These are phyloP conservation scores for Tapirus indicus DNA, from an alignment of 2,797 vertebrate species.

Conservation along the genomic window DNA sequence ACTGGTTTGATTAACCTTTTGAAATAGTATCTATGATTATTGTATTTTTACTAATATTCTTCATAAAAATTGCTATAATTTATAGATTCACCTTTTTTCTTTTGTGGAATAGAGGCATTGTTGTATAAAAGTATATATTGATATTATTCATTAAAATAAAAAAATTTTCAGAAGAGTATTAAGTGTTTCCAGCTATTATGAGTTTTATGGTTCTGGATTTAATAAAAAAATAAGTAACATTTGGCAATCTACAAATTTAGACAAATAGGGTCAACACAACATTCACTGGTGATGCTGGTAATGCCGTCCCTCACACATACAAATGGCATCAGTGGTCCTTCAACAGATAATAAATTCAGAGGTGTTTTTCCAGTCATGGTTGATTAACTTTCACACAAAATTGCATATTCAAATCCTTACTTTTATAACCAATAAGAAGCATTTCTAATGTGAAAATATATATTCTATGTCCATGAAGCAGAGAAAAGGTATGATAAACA, in stretches of 20 bases:
- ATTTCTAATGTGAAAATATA: background rate
- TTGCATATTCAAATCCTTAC: slow-evolving; percentile 5
- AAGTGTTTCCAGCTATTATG: slow-evolving; percentile 22
- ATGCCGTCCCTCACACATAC: background rate
- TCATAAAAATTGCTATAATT: slow-evolving; percentile 38
- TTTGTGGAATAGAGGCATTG: background rate
- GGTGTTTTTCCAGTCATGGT: background rate
- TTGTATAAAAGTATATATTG: slow-evolving; percentile 14
- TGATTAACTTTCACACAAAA: slow-evolving; percentile 26
- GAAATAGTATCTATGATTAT: slow-evolving; percentile 56
- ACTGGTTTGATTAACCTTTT: slow-evolving; percentile 35
- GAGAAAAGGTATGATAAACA: background rate
- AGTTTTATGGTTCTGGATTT: background rate
- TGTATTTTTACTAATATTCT: slow-evolving; percentile 50
- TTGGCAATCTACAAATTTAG: background rate
- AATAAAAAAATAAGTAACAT: slow-evolving; percentile 45
- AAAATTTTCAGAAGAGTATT: background rate
- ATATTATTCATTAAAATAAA: slow-evolving; percentile 57
- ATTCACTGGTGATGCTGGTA: background rate
- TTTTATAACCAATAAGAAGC: slow-evolving; percentile 8
- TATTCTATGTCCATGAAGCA: slow-evolving; percentile 18
- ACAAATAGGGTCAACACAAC: slow-evolving; percentile 19
- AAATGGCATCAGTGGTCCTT: background rate
- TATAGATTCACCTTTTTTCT: slow-evolving; percentile 11
- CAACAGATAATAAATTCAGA: background rate